Percentiles rank a stretch among this genome's conserved stretches.
Conservation (phyloP, 2,888 invertebrate genomes). For the Syrista parreyssii region DNA sequence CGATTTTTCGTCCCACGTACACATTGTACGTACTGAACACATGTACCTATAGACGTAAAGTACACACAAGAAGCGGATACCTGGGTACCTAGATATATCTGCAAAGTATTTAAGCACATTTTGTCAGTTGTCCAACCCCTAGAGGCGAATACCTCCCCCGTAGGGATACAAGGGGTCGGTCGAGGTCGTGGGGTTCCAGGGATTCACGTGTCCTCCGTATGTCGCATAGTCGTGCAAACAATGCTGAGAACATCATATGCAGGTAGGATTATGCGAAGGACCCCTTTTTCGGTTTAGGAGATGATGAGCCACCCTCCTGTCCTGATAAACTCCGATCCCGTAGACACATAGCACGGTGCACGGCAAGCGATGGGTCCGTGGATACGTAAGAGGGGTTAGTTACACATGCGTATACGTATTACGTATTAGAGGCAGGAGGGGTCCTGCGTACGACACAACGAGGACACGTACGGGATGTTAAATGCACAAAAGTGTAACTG, state of each 20-base stretch:
- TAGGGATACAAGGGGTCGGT: constrained; percentile 9
- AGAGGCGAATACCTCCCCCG: neutral
- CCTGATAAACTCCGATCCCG: constrained; percentile 43
- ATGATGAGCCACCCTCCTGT: constrained; percentile 43
- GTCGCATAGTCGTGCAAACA: constrained; percentile 52
- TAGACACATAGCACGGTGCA: constrained; percentile 12
- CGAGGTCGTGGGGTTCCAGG: neutral
- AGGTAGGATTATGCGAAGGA: constrained; percentile 64
- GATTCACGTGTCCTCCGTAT: constrained; percentile 35
- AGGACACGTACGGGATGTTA: constrained; percentile 54
- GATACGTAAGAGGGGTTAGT: constrained; percentile 34
- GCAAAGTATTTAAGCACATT: constrained; percentile 46
- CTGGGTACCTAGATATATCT: neutral
- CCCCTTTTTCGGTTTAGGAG: constrained; percentile 56
- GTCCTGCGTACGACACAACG: constrained; percentile 12
- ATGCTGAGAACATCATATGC: constrained; percentile 63
- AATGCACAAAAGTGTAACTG: constrained; percentile 65
- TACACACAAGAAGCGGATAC: neutral
- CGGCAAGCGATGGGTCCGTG: constrained; percentile 13
- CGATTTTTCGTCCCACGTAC: neutral
- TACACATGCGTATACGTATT: constrained; percentile 31
- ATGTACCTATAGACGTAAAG: neutral
- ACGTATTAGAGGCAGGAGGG: constrained; percentile 25
- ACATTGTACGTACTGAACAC: neutral
- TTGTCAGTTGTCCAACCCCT: constrained; percentile 1